Conservation (phyloP, 1,140 invertebrate genomes). For the Pogonomyrmex barbatus region DNA sequence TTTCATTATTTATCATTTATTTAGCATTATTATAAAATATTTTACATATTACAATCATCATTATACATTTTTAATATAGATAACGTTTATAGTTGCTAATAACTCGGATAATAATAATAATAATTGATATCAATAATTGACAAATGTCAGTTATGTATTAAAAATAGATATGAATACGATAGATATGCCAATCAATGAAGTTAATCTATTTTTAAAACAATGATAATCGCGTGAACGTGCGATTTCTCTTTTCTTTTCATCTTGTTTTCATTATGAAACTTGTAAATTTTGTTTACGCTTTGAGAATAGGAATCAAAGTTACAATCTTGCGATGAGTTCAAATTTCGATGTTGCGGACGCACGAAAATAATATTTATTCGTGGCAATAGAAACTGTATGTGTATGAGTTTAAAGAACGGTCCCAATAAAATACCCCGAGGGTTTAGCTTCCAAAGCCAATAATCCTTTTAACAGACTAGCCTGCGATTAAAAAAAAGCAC, state of each 20-base stretch:
- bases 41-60: not conserved
- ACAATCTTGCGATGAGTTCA: conserved; percentile 16
- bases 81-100: not conserved
- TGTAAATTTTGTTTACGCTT: not conserved
- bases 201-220: not conserved
- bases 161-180: conserved; percentile 16
- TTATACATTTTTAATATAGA: not conserved
- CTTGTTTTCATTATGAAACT: not conserved
- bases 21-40: not conserved
- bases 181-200: not conserved
- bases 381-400: not conserved
- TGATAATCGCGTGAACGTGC: not conserved
- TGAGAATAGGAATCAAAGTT: not conserved
- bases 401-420: not conserved
- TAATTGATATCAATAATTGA: not conserved
- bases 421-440: conserved; percentile 20
- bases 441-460: conserved; percentile 30
- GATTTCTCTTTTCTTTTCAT: conserved; percentile 13
- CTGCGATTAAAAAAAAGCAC: not conserved
- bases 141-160: not conserved
- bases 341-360: not conserved
- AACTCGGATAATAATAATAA: not conserved
- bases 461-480: conserved; percentile 6
- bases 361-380: conserved; percentile 46
- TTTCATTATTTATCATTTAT: not conserved